phyloP scores from a whole-genome alignment of 2,113 vertebrate genomes.

The Clinocottus analis region DNA sequence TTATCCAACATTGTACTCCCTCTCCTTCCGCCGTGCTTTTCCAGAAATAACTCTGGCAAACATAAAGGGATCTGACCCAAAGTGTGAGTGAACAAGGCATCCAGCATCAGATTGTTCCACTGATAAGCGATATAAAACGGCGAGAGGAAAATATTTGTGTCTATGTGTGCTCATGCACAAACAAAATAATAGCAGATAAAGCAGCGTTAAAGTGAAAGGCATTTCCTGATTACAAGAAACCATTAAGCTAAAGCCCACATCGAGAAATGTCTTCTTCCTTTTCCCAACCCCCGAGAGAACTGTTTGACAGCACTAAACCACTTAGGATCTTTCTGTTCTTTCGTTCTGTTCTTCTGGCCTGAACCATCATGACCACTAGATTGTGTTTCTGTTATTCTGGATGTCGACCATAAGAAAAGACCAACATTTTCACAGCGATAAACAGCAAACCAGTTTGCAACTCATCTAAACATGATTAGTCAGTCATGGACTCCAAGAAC shows the following conservation, averaged over 20 bases:
- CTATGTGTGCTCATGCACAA: slow-evolving; percentile 28
- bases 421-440: not conserved
- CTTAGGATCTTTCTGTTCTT: slow-evolving; percentile 39
- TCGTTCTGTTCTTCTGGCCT: slow-evolving; percentile 35
- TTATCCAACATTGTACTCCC: slow-evolving; percentile 60
- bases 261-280: slow-evolving; percentile 39
- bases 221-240: slow-evolving; percentile 57
- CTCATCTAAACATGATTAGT: not conserved
- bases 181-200: slow-evolving; percentile 52
- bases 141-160: slow-evolving; percentile 39
- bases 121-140: slow-evolving; percentile 28
- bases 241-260: slow-evolving; percentile 36
- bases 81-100: slow-evolving; percentile 55
- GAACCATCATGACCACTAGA: not conserved
- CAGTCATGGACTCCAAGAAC: not conserved
- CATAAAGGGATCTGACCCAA: slow-evolving; percentile 53
- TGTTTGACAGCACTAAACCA: slow-evolving; percentile 20
- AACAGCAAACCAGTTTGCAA: not conserved
- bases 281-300: slow-evolving; percentile 50
- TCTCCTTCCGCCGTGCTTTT: slow-evolving; percentile 28
- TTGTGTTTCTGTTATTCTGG: not conserved
- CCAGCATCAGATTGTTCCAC: slow-evolving; percentile 60
- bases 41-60: slow-evolving; percentile 72
- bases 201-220: slow-evolving; percentile 47
- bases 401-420: not conserved